Conservation (phyloP, 2,797 vertebrate genomes). For the Todus mexicanus region DNA sequence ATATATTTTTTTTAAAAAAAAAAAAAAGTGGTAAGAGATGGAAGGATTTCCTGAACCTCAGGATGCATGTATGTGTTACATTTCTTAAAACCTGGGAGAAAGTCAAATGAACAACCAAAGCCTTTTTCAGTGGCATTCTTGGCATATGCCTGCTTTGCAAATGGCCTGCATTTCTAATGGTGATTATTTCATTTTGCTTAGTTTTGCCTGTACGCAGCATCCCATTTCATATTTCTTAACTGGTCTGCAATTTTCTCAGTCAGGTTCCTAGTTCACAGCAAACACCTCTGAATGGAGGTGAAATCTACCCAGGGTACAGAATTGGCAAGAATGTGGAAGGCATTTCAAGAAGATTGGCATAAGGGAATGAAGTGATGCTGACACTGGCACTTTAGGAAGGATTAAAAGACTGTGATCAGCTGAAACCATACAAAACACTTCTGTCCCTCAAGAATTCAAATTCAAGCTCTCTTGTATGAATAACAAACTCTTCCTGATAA, state of each 20-base stretch:
- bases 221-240: not conserved
- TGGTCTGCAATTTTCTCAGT: not conserved
- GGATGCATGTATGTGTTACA: not conserved
- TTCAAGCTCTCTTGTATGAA: not conserved
- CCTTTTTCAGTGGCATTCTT: not conserved
- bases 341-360: not conserved
- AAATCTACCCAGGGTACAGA: not conserved
- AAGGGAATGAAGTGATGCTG: not conserved
- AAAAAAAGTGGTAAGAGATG: not conserved
- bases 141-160: not conserved
- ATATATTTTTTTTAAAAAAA: no score
- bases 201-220: not conserved
- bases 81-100: not conserved
- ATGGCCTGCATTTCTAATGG: not conserved
- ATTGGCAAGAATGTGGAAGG: not conserved
- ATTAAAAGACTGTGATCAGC: not conserved
- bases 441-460: not conserved
- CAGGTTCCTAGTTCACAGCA: not conserved
- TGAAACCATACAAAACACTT: rapidly evolving
- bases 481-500: not conserved
- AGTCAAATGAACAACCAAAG: not conserved
- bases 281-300: rapidly evolving
- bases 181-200: not conserved
- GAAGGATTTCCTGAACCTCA: no score
- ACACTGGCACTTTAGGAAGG: not conserved